Conservation (phyloP, 2,888 invertebrate species). For the Lottia gigantea region DNA sequence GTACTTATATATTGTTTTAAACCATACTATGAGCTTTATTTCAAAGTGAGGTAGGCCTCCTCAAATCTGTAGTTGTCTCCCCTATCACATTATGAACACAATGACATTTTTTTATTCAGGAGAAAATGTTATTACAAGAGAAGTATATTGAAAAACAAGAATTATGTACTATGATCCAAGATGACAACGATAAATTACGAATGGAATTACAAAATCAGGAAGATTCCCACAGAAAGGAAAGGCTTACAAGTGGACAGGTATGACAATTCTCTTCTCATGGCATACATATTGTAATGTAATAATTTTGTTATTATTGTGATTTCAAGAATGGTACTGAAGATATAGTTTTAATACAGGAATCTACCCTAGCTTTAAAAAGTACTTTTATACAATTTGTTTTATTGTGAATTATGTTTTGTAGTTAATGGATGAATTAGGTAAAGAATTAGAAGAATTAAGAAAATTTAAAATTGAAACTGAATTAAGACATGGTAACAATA, state of each 20-base stretch:
- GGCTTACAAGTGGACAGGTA: slow-evolving; percentile 57
- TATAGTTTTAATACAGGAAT: not conserved
- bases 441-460: slow-evolving; percentile 66
- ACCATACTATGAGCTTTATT: too few relatives aligned
- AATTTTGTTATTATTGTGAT: too few relatives aligned
- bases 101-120: slow-evolving; percentile 46
- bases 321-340: not conserved
- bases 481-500: slow-evolving; percentile 12
- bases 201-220: slow-evolving; percentile 66
- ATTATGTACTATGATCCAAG: slow-evolving; percentile 71
- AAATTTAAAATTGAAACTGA: slow-evolving; percentile 55
- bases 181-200: slow-evolving; percentile 62
- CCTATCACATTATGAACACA: too few relatives aligned
- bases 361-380: too few relatives aligned
- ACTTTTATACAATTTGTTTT: not conserved
- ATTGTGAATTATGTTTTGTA: slow-evolving; percentile 36
- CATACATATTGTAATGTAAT: too few relatives aligned
- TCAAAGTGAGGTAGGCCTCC: too few relatives aligned
- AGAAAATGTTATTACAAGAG: slow-evolving; percentile 73
- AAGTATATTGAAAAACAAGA: slow-evolving; percentile 74
- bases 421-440: slow-evolving; percentile 66
- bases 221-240: slow-evolving; percentile 68
- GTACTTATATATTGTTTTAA: too few relatives aligned
- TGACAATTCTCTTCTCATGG: not conserved
- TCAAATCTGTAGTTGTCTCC: too few relatives aligned